Conservation (phyloP, 2,797 vertebrate species). For the Oophaga sylvatica region DNA sequence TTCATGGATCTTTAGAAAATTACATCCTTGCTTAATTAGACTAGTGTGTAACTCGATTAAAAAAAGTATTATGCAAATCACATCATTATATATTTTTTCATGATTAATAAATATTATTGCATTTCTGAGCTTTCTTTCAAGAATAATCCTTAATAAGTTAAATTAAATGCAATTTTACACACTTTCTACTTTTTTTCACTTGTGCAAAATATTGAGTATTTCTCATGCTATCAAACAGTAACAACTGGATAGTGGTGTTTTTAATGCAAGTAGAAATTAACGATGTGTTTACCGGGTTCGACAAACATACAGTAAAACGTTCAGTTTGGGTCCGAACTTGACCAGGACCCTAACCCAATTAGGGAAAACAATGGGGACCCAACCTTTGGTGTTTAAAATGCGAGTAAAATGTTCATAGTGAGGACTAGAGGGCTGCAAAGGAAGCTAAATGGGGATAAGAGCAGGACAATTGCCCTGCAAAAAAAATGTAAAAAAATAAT, state of each 20-base stretch:
- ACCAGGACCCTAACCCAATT: too few relatives aligned
- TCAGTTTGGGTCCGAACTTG: too few relatives aligned
- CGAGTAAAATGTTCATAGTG: too few relatives aligned
- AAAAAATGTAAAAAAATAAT: too few relatives aligned
- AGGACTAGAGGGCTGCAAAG: too few relatives aligned
- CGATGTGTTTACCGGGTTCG: too few relatives aligned
- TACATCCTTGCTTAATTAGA: slow-evolving; percentile 25
- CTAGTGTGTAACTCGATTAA: slow-evolving; percentile 24
- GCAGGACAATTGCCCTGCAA: too few relatives aligned
- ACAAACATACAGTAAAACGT: too few relatives aligned
- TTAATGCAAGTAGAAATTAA: too few relatives aligned
- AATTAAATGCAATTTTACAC: background rate
- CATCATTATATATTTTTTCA: slow-evolving; percentile 3
- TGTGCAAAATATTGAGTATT: background rate
- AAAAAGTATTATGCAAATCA: slow-evolving; percentile 26
- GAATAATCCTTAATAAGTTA: background rate
- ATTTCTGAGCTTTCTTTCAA: slow-evolving; percentile 11
- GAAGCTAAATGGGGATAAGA: too few relatives aligned
- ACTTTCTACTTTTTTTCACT: background rate
- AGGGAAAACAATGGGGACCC: too few relatives aligned
- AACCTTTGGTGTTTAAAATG: too few relatives aligned
- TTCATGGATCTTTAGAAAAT: slow-evolving; percentile 43
- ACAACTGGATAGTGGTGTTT: background rate
- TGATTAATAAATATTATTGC: slow-evolving; percentile 34
- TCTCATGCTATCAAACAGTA: background rate